These are phyloP conservation scores for Lycophotia porphyrea DNA, from an alignment of 2,888 invertebrate species.

Conservation along the genomic window DNA sequence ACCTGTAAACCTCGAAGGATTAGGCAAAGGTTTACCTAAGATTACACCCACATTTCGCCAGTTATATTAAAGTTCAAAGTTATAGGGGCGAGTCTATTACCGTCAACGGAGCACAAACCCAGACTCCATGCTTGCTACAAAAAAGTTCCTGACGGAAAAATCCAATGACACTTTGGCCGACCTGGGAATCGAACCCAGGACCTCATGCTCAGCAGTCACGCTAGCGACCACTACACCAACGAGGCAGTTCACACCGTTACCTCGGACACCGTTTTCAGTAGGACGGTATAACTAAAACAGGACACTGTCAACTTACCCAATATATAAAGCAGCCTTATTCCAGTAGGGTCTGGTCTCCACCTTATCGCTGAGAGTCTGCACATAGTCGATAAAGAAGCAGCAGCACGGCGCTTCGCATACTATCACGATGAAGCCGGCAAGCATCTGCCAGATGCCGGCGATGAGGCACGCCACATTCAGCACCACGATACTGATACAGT, in stretches of 20 bases:
- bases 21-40: neutral
- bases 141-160: neutral
- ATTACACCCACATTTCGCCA: no score
- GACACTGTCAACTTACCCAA: conserved; percentile 92
- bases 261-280: neutral
- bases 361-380: conserved; percentile 95
- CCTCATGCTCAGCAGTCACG: neutral
- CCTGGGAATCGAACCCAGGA: neutral
- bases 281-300: neutral
- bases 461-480: conserved; percentile 92
- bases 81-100: neutral
- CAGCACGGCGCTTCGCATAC: conserved; percentile 99
- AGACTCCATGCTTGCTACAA: neutral
- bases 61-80: neutral
- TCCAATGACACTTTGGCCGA: neutral
- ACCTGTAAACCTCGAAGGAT: neutral
- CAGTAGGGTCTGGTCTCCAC: conserved; percentile 96
- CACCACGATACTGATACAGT: conserved; percentile 92
- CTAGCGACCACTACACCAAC: neutral
- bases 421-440: conserved; percentile 96
- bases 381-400: conserved; percentile 98
- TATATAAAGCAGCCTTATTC: conserved; percentile 96
- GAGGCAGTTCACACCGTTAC: neutral
- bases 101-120: neutral
- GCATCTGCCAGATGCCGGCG: conserved; percentile 96